Conservation (phyloP, 1,140 invertebrate species). For the Lasaia peninsularis region DNA sequence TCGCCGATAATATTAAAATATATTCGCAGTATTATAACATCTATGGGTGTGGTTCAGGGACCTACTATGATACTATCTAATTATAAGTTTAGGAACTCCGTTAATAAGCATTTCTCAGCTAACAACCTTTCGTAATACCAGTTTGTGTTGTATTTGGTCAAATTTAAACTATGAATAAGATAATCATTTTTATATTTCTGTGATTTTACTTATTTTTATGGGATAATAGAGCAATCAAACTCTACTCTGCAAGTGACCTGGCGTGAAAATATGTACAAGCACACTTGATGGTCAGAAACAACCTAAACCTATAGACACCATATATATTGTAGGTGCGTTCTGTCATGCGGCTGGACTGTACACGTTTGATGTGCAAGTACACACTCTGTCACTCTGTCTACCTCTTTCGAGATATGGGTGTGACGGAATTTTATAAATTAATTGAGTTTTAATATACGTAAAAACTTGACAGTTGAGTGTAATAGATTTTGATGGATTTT, state of each 20-base stretch:
- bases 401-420: too few species aligned
- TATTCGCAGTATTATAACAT: conserved; percentile 12
- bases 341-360: too few species aligned
- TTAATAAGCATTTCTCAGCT: conserved; percentile 7
- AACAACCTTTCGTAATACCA: conserved; percentile 6
- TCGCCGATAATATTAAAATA: conserved; percentile 13
- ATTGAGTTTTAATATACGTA: background rate
- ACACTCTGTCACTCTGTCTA: too few species aligned
- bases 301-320: too few species aligned
- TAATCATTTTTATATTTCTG: background rate
- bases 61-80: conserved; percentile 9
- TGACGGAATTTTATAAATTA: too few species aligned
- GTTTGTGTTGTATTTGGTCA: background rate
- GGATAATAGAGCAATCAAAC: background rate
- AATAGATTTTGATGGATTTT: background rate
- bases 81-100: conserved; percentile 7
- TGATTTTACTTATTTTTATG: background rate
- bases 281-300: too few species aligned
- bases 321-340: too few species aligned
- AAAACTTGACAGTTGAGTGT: background rate
- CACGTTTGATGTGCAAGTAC: too few species aligned
- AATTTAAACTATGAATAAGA: background rate
- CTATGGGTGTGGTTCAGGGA: conserved; percentile 4
- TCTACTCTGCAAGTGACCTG: too few species aligned
- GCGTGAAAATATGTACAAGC: too few species aligned